Conservation (phyloP, 2,113 vertebrate species). For the Phaetusa simplex region DNA sequence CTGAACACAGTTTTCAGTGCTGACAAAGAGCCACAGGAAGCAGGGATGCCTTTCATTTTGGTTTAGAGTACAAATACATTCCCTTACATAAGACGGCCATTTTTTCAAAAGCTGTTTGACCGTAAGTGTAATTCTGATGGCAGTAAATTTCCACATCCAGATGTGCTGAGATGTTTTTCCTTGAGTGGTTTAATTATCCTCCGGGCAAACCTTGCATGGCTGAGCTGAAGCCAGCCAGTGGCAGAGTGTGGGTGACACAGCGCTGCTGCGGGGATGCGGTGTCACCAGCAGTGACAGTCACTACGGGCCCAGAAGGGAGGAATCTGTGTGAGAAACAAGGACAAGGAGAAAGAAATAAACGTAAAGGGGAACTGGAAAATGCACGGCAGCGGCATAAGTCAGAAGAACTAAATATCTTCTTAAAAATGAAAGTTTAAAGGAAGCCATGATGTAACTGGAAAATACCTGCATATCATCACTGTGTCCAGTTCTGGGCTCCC, state of each 20-base stretch:
- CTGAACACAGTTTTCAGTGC: not conserved
- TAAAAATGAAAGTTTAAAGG: not conserved
- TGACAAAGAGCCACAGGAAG: not conserved
- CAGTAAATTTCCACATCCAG: conserved; percentile 18
- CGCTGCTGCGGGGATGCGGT: not conserved
- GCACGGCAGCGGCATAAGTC: not conserved
- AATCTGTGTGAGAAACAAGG: not conserved
- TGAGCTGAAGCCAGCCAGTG: conserved; percentile 11
- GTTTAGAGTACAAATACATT: not conserved
- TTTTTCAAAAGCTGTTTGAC: not conserved
- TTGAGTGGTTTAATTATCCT: conserved; percentile 21
- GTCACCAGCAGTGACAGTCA: conserved; percentile 41
- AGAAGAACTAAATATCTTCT: not conserved
- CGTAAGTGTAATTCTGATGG: not conserved
- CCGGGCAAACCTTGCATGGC: not conserved
- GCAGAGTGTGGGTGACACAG: not conserved
- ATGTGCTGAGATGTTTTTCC: conserved; percentile 18
- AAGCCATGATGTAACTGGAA: not conserved
- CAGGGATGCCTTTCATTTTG: not conserved
- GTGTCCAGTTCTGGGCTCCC: too few relatives aligned
- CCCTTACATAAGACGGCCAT: not conserved
- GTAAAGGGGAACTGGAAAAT: not conserved
- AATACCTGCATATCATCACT: not conserved
- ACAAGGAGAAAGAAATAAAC: not conserved
- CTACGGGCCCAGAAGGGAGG: not conserved